Evolutionary conservation across 2,888 invertebrate species (phyloP).

Genomic region (Polydrusus pterygomalis): DNA sequence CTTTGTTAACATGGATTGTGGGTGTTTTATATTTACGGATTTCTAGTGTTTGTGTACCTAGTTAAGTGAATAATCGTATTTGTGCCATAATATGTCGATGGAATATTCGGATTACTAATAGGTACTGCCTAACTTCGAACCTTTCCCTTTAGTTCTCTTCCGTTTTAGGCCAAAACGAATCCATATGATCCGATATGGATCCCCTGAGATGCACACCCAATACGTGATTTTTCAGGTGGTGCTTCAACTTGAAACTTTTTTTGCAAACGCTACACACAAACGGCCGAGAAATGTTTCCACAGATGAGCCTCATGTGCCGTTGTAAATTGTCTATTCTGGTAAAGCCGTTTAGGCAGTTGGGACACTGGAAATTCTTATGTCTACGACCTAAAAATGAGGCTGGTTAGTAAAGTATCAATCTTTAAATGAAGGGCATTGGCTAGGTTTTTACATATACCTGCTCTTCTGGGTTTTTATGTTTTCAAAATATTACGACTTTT

Average conservation of each 20-base stretch:
- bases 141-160: neutral
- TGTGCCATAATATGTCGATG: no score
- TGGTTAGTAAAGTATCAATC: neutral
- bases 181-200: neutral
- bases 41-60: no score
- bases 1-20: no score
- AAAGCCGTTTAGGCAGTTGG: conserved; percentile 48
- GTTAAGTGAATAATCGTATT: no score
- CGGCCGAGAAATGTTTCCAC: conserved; percentile 62
- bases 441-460: no score
- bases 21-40: no score
- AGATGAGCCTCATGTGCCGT: conserved; percentile 64
- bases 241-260: conserved; percentile 57
- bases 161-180: neutral
- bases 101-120: no score
- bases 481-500: no score
- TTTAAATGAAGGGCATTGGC: neutral
- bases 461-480: no score
- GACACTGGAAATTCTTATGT: conserved; percentile 44
- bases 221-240: conserved; percentile 55
- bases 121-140: no score
- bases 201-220: conserved; percentile 38
- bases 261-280: conserved; percentile 61
- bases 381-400: conserved; percentile 19
- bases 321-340: conserved; percentile 54